phyloP scores from a whole-genome alignment of 1,140 invertebrate genomes.

The Heliothis virescens region DNA sequence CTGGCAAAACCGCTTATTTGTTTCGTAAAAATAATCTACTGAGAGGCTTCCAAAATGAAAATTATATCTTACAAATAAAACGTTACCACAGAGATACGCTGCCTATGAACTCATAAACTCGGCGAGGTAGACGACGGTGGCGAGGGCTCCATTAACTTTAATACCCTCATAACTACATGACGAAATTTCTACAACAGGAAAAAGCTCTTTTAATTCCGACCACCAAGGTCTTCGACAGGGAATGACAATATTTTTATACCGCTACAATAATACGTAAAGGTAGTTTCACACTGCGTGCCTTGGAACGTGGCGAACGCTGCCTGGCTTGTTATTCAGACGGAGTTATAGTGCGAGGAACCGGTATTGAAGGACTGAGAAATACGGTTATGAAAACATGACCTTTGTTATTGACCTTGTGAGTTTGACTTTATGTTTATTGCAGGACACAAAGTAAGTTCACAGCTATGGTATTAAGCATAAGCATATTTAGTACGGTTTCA shows the following conservation, averaged over 20 bases:
- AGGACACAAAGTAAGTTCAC: not conserved
- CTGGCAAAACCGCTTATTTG: conserved; percentile 24
- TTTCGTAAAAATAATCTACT: conserved; percentile 40
- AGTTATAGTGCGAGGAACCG: not conserved
- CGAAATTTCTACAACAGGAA: conserved; percentile 73
- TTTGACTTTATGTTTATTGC: not conserved
- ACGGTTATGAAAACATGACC: not conserved
- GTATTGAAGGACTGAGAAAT: not conserved
- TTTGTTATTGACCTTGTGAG: not conserved
- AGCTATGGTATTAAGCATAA: too few relatives aligned
- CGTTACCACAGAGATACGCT: conserved; percentile 58
- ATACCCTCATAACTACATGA: conserved; percentile 75
- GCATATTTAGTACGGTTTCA: not conserved
- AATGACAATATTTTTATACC: conserved; percentile 48
- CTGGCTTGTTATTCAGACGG: not conserved
- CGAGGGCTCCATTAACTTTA: conserved; percentile 75
- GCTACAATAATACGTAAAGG: conserved; percentile 34
- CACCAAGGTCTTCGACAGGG: conserved; percentile 47
- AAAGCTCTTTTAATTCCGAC: conserved; percentile 74
- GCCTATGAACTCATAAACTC: conserved; percentile 68
- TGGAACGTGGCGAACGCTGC: not conserved
- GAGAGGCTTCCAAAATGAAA: conserved; percentile 44
- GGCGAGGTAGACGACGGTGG: conserved; percentile 59
- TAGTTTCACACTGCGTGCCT: not conserved
- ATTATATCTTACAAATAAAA: conserved; percentile 60